These are phyloP conservation scores for Nomia melanderi DNA, from an alignment of 1,140 invertebrate species.

Conservation along the genomic window DNA sequence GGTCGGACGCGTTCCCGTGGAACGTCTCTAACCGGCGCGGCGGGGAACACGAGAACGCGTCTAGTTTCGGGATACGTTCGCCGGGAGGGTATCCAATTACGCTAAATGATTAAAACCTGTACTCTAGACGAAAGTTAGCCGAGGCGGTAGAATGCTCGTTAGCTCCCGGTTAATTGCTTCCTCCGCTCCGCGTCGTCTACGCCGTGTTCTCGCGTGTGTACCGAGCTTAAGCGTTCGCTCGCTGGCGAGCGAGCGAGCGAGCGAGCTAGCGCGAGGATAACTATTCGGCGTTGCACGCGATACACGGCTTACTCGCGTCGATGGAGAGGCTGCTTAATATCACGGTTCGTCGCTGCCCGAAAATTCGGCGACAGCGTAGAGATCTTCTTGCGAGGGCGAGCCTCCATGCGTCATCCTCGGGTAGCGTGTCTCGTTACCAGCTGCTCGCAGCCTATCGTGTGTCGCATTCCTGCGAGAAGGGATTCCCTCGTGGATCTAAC, in stretches of 20 bases:
- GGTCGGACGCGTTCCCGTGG: neutral
- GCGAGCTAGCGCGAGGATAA: conserved; percentile 11
- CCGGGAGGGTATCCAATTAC: conserved; percentile 32
- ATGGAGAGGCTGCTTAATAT: conserved; percentile 59
- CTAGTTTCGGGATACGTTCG: neutral
- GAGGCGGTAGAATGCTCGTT: conserved; percentile 50
- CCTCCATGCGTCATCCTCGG: neutral
- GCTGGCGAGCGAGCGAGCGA: no score
- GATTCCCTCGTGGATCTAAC: neutral
- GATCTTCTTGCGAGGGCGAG: conserved; percentile 12
- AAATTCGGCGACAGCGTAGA: conserved; percentile 56
- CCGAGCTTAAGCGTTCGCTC: conserved; percentile 4
- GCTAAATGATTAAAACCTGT: conserved; percentile 57
- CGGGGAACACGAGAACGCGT: neutral
- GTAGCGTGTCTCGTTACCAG: no score
- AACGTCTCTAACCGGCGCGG: neutral
- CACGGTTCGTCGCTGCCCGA: conserved; percentile 57
- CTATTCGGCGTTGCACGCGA: conserved; percentile 51
- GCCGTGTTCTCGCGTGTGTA: conserved; percentile 14
- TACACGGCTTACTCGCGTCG: conserved; percentile 19
- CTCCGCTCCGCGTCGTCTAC: conserved; percentile 27
- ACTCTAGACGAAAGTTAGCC: conserved; percentile 38
- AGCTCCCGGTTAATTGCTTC: conserved; percentile 54
- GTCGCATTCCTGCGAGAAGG: neutral
- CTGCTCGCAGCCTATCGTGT: neutral